Base-by-base conservation (phyloP, 2,888 invertebrate species). In the Labia minor region DNA sequence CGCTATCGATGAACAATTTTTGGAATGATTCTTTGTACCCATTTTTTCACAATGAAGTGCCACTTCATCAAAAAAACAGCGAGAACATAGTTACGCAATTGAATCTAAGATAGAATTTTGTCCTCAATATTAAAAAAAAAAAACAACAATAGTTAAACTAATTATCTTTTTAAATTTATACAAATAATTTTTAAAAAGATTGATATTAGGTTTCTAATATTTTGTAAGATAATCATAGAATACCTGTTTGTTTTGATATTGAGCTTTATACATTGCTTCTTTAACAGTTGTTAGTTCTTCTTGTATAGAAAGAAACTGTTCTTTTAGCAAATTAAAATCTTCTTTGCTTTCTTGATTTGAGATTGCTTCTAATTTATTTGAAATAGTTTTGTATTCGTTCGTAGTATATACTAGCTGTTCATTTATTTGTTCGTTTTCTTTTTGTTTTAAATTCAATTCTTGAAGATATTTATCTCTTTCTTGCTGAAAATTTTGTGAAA, bases 211-310 rank as follows among this genome's bases (percentile, higher is more conserved):
- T n/a, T n/a, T n/a, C n/a, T n/a, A n/a, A n/a, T n/a, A n/a, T n/a
- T n/a, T n/a, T n/a, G n/a, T n/a, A n/a, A n/a, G n/a, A n/a, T n/a
- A n/a, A n/a, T n/a, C n/a, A n/a, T n/a, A n/a, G n/a, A n/a, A n/a
- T 49, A 49, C 49, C 49, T 49, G 49, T 49, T 49, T 49, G 14
- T 49, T 49, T 49, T 49, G 49, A 49, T 10, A 49, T n/a, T 49
- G 14, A 14, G 49, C 49, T 16, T 14, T 4, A 49, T 49, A 16
- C 49, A 49, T 49, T 70, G 84, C 84, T 71, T 82, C 81, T 64
- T 83, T 75, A 16, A 81, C 72, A 21, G 76, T 76, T 68, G 82
- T 79, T 64, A 86, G 78, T 69, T 86, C 84, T 6, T 77, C 74
- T 49, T 49, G 49, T 49, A 10, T 2, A n/a, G 49, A n/a, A 3